Percentiles rank a stretch among this genome's conserved stretches.
Conservation (phyloP, 30 jellyfish, hydroid and myxozoan genomes). For the Aurelia sp. region DNA sequence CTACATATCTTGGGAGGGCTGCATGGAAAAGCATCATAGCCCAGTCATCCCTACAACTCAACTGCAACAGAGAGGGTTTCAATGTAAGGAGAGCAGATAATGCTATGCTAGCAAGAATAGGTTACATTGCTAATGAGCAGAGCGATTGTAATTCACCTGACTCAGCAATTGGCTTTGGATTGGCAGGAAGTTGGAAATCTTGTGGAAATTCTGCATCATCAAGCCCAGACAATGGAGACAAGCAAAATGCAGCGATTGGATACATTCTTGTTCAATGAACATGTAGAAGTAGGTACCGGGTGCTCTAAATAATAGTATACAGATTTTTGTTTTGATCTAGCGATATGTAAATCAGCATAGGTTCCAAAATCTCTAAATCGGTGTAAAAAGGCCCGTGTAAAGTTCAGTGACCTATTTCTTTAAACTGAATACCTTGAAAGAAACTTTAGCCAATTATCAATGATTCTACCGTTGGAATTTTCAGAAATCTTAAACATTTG, state of each 20-base stretch:
- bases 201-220: slow-evolving; percentile 5
- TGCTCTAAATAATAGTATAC: no score
- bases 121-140: slow-evolving; percentile 20
- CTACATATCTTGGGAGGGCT: not conserved
- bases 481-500: no score
- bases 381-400: no score
- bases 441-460: no score
- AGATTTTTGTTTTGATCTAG: no score
- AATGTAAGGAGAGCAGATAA: not conserved
- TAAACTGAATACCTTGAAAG: no score
- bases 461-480: no score
- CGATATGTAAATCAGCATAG: no score
- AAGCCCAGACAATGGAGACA: slow-evolving; percentile 20
- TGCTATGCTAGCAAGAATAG: not conserved
- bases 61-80: slow-evolving; percentile 31
- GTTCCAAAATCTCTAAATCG: no score
- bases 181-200: not conserved
- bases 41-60: slow-evolving; percentile 24
- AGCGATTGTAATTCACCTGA: slow-evolving; percentile 4
- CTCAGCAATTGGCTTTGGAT: slow-evolving; percentile 32
- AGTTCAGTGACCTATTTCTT: no score
- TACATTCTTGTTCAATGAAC: slow-evolving; percentile 3
- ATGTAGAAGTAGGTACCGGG: no score
- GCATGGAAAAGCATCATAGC: slow-evolving; percentile 31
- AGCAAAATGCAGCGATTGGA: slow-evolving; percentile 4